Conservation (phyloP, 2,797 vertebrate genomes). For the Malurus leucopterus region DNA sequence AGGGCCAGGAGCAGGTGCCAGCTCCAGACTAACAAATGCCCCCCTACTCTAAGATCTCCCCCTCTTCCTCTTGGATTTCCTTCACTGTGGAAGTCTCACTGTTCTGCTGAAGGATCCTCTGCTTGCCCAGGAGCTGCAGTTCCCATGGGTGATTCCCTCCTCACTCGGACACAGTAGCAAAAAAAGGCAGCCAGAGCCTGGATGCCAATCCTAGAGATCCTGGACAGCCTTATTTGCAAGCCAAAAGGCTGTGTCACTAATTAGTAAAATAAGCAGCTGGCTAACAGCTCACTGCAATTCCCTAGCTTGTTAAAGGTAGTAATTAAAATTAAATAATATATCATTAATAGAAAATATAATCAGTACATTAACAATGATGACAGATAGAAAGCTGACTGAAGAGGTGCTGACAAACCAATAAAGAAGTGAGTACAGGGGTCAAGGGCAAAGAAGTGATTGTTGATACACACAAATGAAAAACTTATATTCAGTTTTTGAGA, state of each 20-base stretch:
- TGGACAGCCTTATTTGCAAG: background rate
- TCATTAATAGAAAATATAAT: background rate
- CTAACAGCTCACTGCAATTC: background rate
- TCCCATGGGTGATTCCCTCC: rapidly evolving
- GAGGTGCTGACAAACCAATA: background rate
- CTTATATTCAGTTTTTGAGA: background rate
- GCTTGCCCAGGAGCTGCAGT: background rate
- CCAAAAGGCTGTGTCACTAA: background rate
- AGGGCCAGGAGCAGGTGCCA: background rate
- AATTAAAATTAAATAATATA: background rate
- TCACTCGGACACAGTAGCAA: rapidly evolving
- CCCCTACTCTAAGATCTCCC: background rate
- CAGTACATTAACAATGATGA: background rate
- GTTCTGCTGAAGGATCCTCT: background rate
- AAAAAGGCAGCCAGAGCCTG: background rate
- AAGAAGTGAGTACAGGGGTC: background rate
- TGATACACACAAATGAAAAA: rapidly evolving
- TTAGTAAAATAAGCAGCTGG: background rate
- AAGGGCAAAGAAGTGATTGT: background rate
- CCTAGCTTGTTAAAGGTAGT: background rate
- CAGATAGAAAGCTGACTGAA: background rate
- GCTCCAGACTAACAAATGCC: background rate
- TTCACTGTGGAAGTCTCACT: background rate
- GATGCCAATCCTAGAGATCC: background rate
- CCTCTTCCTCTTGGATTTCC: background rate